Base-by-base conservation (phyloP, 2,113 vertebrate genomes). In the Paedocypris sp. region DNA sequence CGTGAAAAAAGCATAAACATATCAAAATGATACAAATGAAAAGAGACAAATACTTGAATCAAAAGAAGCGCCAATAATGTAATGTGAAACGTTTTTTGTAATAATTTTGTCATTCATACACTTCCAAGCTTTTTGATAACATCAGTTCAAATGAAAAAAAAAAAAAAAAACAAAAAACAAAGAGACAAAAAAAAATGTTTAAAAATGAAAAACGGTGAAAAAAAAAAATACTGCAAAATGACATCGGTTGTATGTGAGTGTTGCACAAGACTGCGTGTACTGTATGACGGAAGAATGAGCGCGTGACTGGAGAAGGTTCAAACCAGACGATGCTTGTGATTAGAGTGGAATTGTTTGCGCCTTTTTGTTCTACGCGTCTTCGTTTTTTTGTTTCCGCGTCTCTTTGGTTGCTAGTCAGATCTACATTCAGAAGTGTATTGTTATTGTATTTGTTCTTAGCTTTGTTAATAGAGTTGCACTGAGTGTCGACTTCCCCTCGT, bases 11-110 rank as follows among this genome's bases (percentile, higher is more conserved):
- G 75, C 77, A 79, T 80, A 79, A 81, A 85, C 83, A 86, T 86
- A 86, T 85, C 83, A 86, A 80, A 86, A 75, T 75, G 81, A 84
- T 83, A 83, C 80, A 82, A 91, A 87, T 91, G 85, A 83, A 79
- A 86, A 87, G 88, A 90, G 86, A 90, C 85, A 90, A 92, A 93
- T 97, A 96, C 91, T 96, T 96, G 94, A 97, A 96, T 93, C 88
- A 92, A 79, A 84, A 82, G 77, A 90, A 93, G 91, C 82, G 91
- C 91, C 91, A 90, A 91, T 87, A 91, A 87, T 85, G 89, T 91
- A 94, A 93, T 93, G 92, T 93, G 92, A 94, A 94, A 85, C n/a
- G 84, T 80, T 86, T 82, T 81, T 85, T 87, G 76, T 77, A 80
- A 83, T 81, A 71, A 71, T 86, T 80, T 75, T 82, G 76, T 81